Base-by-base conservation (phyloP, 1,140 invertebrate species). In the Tenebrio molitor region DNA sequence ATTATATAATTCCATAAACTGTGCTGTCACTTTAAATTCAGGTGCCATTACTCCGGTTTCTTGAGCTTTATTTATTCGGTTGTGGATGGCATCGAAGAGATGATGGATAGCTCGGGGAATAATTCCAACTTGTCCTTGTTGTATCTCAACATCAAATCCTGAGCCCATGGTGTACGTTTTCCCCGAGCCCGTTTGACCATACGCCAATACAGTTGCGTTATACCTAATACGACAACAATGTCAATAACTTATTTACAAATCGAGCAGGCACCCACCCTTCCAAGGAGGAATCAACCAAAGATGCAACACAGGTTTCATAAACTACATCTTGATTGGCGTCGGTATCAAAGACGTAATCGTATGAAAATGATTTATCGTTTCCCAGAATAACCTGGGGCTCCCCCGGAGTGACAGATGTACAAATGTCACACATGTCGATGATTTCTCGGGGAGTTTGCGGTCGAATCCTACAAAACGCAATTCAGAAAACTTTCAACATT, bases 101-200 rank as follows among this genome's bases (percentile, higher is more conserved):
- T 97, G 93, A 64, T 91, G 87, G 34, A 99, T 94, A 2, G 97
- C 96, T 68, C 97, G 89, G 0, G 97, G 97, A 77, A 99, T 96
- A 74, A 99, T 97, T 1, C 97, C 97, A 58, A 90, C 86, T 72
- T 91, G 88, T 69, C 92, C 89, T 1, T 91, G 88, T 16, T 87
- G 85, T 2, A 90, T 83, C 69, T 93, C 91, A 1, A 95, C 88
- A 78, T 99, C 97, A 84, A 99, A 98, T 0, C 95, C 97, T 4
- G 97, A 99, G 15, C 98, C 98, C 98, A 99, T 99, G 0, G 97
- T 97, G 82, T 97, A 98, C 0, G 98, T 99, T 87, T 99, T 99
- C 0, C 97, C 98, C 15, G 94, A 96, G 0, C 96, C 96, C 44
- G 96, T 98, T 89, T 97, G 97, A 70, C 97, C 97, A 85, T 99